These are phyloP conservation scores for Pseudochirops corinnae DNA, from an alignment of 2,797 vertebrate genomes.

Conservation along the genomic window DNA sequence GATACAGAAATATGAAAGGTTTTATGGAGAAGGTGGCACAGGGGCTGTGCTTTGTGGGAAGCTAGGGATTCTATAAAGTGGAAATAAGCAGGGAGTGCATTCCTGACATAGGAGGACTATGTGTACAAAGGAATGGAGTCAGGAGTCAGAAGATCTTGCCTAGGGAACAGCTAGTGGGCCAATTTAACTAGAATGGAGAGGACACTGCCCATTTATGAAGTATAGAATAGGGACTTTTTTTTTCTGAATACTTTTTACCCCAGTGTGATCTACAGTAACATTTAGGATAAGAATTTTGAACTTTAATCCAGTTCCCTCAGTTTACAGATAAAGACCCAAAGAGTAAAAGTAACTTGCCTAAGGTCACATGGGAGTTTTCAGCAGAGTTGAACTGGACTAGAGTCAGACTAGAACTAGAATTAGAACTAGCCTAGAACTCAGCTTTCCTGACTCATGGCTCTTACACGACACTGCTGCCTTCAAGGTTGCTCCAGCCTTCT, in stretches of 20 bases:
- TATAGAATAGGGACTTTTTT: not conserved
- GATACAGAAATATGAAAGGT: not conserved
- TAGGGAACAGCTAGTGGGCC: not conserved
- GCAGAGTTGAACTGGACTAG: not conserved
- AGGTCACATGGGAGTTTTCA: not conserved
- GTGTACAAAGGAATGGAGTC: not conserved
- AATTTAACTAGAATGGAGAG: not conserved
- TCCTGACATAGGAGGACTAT: not conserved
- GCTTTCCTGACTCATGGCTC: not conserved
- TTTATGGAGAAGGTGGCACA: not conserved
- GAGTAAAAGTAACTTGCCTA: not conserved
- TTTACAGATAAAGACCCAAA: not conserved
- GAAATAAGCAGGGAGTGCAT: not conserved
- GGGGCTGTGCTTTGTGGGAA: not conserved
- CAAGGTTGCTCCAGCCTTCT: not conserved
- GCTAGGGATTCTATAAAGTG: not conserved
- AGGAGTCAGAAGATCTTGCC: too few relatives aligned
- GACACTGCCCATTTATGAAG: not conserved
- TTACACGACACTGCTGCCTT: not conserved
- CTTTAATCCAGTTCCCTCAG: not conserved
- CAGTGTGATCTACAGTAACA: not conserved
- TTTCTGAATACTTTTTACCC: not conserved
- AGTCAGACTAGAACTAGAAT: too few relatives aligned
- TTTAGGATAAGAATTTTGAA: not conserved
- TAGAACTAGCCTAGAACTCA: not conserved